Conservation (phyloP, 2,888 invertebrate species). For the Orthosia gothica region DNA sequence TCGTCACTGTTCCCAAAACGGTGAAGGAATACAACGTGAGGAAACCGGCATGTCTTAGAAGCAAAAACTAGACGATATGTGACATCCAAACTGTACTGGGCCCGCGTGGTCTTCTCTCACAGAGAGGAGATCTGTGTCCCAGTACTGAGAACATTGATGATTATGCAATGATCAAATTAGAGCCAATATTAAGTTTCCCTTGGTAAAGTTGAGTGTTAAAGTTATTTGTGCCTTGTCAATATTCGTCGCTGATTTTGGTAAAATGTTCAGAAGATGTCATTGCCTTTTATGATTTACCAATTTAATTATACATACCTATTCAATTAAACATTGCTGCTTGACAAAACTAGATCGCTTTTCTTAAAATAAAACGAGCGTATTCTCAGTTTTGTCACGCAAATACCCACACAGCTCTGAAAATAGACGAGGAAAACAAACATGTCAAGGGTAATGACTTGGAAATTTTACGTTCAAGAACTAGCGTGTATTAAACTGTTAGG, state of each 20-base stretch:
- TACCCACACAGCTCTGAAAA: constrained; percentile 29
- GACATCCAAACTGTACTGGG: background rate
- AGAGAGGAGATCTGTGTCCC: too few species aligned
- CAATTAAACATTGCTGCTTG: background rate
- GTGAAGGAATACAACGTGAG: background rate
- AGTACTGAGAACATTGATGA: background rate
- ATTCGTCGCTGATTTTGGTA: background rate
- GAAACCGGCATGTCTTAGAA: background rate
- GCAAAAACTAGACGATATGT: background rate
- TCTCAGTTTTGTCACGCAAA: constrained; percentile 49
- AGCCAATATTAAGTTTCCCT: background rate
- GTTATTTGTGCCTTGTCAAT: background rate
- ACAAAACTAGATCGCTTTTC: background rate
- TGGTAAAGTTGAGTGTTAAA: background rate
- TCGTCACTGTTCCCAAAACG: background rate
- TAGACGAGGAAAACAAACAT: constrained; percentile 38
- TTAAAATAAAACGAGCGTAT: constrained; percentile 29
- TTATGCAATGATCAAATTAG: background rate
- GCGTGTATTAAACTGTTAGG: constrained; percentile 3
- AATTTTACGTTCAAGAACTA: constrained; percentile 28
- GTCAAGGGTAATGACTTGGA: constrained; percentile 47
- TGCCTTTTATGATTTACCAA: background rate
- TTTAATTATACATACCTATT: background rate
- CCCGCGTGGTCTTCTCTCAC: background rate
- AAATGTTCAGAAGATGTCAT: background rate